phyloP scores from a whole-genome alignment of 2,888 invertebrate genomes.

The Penaeus monodon region DNA sequence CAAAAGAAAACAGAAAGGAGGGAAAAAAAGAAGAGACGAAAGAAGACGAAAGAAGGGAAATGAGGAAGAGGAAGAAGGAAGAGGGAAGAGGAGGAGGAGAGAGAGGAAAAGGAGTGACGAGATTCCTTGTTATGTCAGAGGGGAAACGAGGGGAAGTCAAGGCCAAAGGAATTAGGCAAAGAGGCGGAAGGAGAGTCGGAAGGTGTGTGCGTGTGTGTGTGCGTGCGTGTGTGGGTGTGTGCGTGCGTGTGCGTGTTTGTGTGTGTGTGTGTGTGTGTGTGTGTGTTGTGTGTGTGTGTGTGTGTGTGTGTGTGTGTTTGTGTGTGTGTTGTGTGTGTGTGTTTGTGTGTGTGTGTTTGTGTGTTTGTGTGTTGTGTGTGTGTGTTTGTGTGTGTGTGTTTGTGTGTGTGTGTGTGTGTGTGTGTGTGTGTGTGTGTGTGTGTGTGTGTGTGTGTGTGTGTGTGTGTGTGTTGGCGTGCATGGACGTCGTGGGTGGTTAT shows the following conservation, averaged over 20 bases:
- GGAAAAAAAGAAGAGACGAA: too few species aligned
- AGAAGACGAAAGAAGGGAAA: too few species aligned
- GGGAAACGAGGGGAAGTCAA: too few species aligned
- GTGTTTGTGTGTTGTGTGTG: neutral
- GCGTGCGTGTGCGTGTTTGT: constrained; percentile 7
- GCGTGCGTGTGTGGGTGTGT: neutral
- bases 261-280: too few species aligned
- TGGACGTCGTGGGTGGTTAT: neutral
- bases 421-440: constrained; percentile 8
- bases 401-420: constrained; percentile 1
- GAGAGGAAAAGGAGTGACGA: too few species aligned
- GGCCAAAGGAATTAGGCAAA: too few species aligned
- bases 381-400: neutral
- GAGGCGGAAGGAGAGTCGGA: too few species aligned
- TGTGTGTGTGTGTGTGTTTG: constrained; percentile 2
- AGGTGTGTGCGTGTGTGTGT: neutral
- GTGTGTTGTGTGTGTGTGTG: neutral
- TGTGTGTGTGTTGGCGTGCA: neutral
- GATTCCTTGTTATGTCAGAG: too few species aligned
- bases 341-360: constrained; percentile 1
- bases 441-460: neutral
- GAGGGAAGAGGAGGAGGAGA: too few species aligned
- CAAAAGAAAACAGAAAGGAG: too few species aligned
- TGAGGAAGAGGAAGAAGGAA: too few species aligned
- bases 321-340: neutral